These are phyloP conservation scores for Capreolus pygargus DNA, from an alignment of 2,113 vertebrate species.

Conservation along the genomic window DNA sequence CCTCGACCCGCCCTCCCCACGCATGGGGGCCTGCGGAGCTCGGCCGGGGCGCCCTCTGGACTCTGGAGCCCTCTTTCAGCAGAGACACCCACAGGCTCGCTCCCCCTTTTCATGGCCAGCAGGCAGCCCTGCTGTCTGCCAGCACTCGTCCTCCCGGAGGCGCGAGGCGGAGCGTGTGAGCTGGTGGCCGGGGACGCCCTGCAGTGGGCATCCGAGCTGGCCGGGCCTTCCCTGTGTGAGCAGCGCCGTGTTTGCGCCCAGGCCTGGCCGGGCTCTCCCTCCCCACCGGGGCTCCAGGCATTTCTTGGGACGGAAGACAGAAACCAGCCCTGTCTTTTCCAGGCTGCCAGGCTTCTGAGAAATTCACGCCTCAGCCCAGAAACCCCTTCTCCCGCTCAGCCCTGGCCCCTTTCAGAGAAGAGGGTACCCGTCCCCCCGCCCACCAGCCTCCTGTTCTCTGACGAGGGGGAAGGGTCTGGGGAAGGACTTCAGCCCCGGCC, in stretches of 20 bases:
- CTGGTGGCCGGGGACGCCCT: slow-evolving; percentile 74
- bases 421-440: too few relatives aligned
- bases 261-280: slow-evolving; percentile 71
- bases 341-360: slow-evolving; percentile 47
- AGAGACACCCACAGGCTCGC: slow-evolving; percentile 82
- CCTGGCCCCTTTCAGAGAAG: not conserved
- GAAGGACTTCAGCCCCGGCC: not conserved
- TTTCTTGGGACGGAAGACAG: slow-evolving; percentile 64
- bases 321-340: not conserved
- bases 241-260: slow-evolving; percentile 82
- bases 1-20: not conserved
- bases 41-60: slow-evolving; percentile 85
- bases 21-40: slow-evolving; percentile 82
- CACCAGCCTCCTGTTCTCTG: not conserved
- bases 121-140: slow-evolving; percentile 88
- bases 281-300: slow-evolving; percentile 39
- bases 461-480: not conserved
- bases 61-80: slow-evolving; percentile 82
- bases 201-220: slow-evolving; percentile 83
- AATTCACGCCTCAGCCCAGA: not conserved
- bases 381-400: not conserved
- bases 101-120: slow-evolving; percentile 81
- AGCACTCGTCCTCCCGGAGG: slow-evolving; percentile 86
- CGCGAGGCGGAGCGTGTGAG: slow-evolving; percentile 88
- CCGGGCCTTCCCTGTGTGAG: slow-evolving; percentile 89